Evolutionary conservation across 2,888 invertebrate genomes (phyloP), one percentile per base, ranked within the genome.

Genomic region (Stictocephala bisonia): DNA sequence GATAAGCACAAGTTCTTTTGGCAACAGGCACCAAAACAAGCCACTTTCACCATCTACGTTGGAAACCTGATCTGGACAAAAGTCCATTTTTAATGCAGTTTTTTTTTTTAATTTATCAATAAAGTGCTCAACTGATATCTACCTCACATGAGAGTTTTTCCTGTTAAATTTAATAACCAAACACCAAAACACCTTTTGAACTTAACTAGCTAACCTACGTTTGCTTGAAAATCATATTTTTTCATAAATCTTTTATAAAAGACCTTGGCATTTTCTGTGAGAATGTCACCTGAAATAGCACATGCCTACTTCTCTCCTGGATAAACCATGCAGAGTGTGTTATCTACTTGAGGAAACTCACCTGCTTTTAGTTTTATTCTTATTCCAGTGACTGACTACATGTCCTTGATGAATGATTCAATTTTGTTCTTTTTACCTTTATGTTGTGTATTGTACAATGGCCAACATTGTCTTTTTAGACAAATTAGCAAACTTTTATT

Each of bases 1-100:
- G 51, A 76, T 76, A 51, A 77, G 77, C 6, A 79, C 79, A 56
- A 78, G 78, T 22, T 79, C 78, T 1, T 3, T 20, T 2, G 22
- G 51, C 3, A 51, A 51, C 22, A 2, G 22, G 6, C n/a, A 1
- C 51, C 51, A 51, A 15, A 15, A 7, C 13, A 48, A 48, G 2
- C 24, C 51, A 20, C 3, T 9, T 1, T 22, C n/a, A n/a, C n/a
- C 51, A 51, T 51, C 51, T 22, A 26, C n/a, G 51, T 51, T 51
- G 26, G 24, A 51, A 22, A 51, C 13, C n/a, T 51, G 2, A 3
- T 22, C 22, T 1, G 51, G 51, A 2, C 4, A 1, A 22, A 51
- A 13, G 11, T 26, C 24, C n/a, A 22, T n/a, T n/a, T n/a, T n/a
- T n/a, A n/a, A n/a, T n/a, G n/a, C n/a, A n/a, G n/a, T n/a, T n/a